These are phyloP conservation scores for Gallinago paraguaiae DNA, from an alignment of 2,113 vertebrate species.

Conservation along the genomic window DNA sequence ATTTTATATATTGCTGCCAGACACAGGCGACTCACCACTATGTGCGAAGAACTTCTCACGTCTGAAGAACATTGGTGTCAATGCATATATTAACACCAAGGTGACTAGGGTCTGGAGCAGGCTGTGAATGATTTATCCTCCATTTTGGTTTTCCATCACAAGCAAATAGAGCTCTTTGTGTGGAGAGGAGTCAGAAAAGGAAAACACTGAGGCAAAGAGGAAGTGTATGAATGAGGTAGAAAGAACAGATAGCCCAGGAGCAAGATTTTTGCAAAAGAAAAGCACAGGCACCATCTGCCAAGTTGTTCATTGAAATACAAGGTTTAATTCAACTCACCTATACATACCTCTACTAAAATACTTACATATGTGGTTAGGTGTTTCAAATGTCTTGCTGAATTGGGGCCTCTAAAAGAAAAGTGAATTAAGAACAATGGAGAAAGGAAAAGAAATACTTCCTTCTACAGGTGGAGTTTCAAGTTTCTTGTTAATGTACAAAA, in stretches of 20 bases:
- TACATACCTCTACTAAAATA: constrained; percentile 2
- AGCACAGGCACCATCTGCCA: not conserved
- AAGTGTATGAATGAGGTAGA: not conserved
- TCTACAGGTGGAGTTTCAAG: constrained; percentile 43
- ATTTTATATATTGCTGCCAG: not conserved
- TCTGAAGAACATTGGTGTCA: not conserved
- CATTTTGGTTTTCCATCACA: not conserved
- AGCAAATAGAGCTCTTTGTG: not conserved
- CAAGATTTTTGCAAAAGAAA: not conserved
- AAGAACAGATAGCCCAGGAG: not conserved
- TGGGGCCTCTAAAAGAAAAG: constrained; percentile 23
- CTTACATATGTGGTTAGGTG: constrained; percentile 22
- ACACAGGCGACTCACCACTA: not conserved
- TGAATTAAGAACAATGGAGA: constrained; percentile 43
- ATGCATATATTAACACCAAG: not conserved
- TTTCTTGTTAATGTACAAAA: constrained; percentile 21
- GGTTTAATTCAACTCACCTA: constrained; percentile 9
- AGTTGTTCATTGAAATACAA: not conserved
- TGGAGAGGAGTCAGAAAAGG: not conserved
- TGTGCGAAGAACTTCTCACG: rapidly evolving
- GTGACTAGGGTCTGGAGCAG: not conserved
- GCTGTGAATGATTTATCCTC: not conserved
- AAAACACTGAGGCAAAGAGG: not conserved
- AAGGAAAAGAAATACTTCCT: constrained; percentile 35
- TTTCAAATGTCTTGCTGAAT: constrained; percentile 38